phyloP scores from a whole-genome alignment of 2,113 vertebrate species.

The Oenanthe melanoleuca region DNA sequence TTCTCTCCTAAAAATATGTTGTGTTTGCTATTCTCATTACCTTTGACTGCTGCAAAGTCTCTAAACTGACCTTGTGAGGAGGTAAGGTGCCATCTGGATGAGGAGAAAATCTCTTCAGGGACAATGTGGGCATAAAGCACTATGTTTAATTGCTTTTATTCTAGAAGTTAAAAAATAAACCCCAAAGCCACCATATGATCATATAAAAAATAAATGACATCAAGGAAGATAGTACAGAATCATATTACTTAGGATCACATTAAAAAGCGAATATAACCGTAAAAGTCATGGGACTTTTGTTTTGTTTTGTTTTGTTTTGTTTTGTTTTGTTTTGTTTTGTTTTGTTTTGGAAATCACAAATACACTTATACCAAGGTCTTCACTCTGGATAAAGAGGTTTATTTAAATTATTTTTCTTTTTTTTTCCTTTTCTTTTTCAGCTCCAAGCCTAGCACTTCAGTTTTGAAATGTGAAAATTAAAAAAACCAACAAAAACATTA shows the following conservation, averaged over 20 bases:
- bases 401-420: no score
- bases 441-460: no score
- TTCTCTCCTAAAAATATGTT: not conserved
- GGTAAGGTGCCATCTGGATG: not conserved
- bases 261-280: not conserved
- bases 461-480: no score
- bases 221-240: not conserved
- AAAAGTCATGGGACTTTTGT: fast-evolving
- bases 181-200: fast-evolving
- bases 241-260: not conserved
- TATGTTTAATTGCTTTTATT: not conserved
- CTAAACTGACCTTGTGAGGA: not conserved
- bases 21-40: not conserved
- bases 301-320: not conserved
- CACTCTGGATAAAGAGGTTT: no score
- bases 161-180: not conserved
- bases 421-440: no score
- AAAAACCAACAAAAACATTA: no score
- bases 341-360: no score
- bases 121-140: not conserved
- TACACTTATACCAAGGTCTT: no score
- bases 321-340: not conserved
- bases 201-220: not conserved
- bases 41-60: not conserved
- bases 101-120: not conserved